These are phyloP conservation scores for Pardalotus punctatus DNA, from an alignment of 2,113 vertebrate species.

Conservation along the genomic window DNA sequence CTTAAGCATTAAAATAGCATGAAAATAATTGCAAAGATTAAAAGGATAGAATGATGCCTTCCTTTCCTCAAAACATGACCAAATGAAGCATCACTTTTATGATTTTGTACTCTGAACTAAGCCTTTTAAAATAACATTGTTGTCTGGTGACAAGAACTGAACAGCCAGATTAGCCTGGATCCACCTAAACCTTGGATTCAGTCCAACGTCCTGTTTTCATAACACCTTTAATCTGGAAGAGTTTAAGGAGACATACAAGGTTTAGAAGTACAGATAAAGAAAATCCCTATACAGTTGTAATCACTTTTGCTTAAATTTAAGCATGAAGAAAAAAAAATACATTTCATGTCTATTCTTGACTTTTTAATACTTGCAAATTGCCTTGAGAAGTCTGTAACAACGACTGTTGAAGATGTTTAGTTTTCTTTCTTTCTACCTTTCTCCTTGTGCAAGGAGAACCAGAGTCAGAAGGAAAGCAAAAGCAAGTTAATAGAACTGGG, in stretches of 20 bases:
- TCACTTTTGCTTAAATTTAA: constrained; percentile 16
- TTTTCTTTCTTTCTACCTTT: neutral
- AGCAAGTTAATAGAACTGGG: neutral
- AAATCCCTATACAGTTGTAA: neutral
- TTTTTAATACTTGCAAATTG: neutral
- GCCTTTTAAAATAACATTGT: constrained; percentile 48
- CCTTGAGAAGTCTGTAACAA: neutral
- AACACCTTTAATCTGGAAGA: constrained; percentile 39
- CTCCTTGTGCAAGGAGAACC: neutral
- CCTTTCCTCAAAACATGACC: neutral
- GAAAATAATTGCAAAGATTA: neutral
- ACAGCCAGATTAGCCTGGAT: constrained; percentile 50
- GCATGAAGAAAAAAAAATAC: neutral
- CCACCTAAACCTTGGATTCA: constrained; percentile 47
- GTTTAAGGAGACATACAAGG: constrained; percentile 9
- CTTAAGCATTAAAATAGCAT: neutral
- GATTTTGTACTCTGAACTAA: neutral
- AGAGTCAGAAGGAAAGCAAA: neutral
- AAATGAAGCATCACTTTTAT: neutral
- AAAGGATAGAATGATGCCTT: neutral
- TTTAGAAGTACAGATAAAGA: constrained; percentile 25
- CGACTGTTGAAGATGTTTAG: neutral
- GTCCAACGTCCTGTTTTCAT: constrained; percentile 54
- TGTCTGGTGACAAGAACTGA: constrained; percentile 13
- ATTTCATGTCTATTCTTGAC: neutral